Conservation (phyloP, 2,797 vertebrate genomes). For the Takifugu rubripes region DNA sequence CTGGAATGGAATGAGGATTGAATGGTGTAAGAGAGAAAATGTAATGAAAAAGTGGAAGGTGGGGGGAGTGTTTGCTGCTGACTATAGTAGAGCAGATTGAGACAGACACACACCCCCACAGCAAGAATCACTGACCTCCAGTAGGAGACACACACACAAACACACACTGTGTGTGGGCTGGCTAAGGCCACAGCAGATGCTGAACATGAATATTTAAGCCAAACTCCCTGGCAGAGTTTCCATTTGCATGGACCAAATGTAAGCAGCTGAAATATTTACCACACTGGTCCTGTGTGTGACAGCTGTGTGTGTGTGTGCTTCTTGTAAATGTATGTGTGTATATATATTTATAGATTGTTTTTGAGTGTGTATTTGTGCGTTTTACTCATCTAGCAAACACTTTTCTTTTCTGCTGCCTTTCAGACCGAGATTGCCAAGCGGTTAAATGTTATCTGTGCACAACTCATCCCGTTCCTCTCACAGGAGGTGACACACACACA, state of each 20-base stretch:
- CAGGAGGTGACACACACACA: constrained; percentile 76
- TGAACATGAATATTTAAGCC: constrained; percentile 80
- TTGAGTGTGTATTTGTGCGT: constrained; percentile 22
- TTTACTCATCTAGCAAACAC: constrained; percentile 61
- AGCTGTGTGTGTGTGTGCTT: constrained; percentile 32
- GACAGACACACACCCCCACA: constrained; percentile 57
- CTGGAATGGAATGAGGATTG: constrained; percentile 20
- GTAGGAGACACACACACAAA: constrained; percentile 39
- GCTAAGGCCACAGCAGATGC: constrained; percentile 75
- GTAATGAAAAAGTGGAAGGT: constrained; percentile 11
- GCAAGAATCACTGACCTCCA: constrained; percentile 56
- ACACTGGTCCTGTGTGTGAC: constrained; percentile 64
- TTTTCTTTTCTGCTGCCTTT: constrained; percentile 26
- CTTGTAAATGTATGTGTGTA: constrained; percentile 7
- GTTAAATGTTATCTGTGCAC: constrained; percentile 83
- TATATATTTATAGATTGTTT: constrained; percentile 36
- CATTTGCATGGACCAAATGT: constrained; percentile 83
- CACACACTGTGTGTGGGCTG: constrained; percentile 59
- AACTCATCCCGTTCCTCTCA: constrained; percentile 82
- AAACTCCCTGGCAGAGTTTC: constrained; percentile 70
- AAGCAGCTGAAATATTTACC: constrained; percentile 82
- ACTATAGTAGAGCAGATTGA: constrained; percentile 46
- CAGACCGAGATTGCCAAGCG: constrained; percentile 87
- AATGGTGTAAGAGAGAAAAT: constrained; percentile 19
- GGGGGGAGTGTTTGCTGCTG: constrained; percentile 19